phyloP scores from a whole-genome alignment of 2,113 vertebrate genomes.

The Parus major region DNA sequence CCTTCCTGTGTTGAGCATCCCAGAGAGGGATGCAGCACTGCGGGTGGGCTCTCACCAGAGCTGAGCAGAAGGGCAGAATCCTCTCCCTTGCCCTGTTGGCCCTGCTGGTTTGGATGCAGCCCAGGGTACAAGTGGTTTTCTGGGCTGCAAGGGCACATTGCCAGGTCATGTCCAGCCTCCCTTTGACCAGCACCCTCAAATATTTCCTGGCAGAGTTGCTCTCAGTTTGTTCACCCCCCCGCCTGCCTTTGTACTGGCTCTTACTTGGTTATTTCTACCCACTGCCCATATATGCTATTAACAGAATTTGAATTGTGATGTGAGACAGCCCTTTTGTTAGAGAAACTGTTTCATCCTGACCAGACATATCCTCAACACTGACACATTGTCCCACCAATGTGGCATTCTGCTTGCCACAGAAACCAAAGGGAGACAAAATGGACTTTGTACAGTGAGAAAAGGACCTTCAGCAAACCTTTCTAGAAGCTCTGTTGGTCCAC shows the following conservation, averaged over 20 bases:
- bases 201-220: neutral
- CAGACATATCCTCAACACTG: neutral
- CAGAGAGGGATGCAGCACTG: no score
- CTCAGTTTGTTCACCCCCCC: neutral
- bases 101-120: neutral
- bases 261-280: neutral
- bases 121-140: neutral
- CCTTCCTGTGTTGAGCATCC: neutral
- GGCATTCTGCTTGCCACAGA: neutral
- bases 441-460: neutral
- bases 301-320: neutral
- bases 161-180: neutral
- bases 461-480: neutral
- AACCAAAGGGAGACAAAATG: neutral
- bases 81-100: fast-evolving
- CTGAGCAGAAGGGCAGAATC: neutral
- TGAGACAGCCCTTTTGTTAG: neutral
- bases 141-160: neutral
- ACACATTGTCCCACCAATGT: neutral
- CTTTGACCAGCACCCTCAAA: neutral
- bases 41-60: neutral
- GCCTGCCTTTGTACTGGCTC: fast-evolving
- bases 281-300: neutral
- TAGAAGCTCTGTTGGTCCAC: neutral
- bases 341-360: neutral